Evolutionary conservation across 2,888 invertebrate species (phyloP).

Genomic region (Dynastes maya): DNA sequence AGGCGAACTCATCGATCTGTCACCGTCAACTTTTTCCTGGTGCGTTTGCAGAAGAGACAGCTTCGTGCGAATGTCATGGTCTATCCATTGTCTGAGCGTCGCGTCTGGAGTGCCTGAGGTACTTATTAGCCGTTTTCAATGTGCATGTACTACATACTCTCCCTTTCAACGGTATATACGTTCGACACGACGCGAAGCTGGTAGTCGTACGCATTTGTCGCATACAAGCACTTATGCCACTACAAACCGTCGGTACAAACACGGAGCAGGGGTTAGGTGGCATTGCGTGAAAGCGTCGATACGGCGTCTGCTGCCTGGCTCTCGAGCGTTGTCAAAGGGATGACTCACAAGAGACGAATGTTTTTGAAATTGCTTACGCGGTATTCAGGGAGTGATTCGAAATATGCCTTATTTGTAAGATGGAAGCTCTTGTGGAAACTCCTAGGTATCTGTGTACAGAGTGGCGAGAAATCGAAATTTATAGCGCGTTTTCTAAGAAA

Average conservation of each 20-base stretch:
- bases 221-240: too few relatives aligned
- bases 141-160: constrained; percentile 55
- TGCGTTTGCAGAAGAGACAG: constrained; percentile 18
- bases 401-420: too few relatives aligned
- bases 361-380: not conserved
- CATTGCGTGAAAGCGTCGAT: too few relatives aligned
- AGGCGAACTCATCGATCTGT: not conserved
- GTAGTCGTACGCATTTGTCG: too few relatives aligned
- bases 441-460: too few relatives aligned
- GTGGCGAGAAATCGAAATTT: too few relatives aligned
- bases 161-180: constrained; percentile 23
- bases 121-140: constrained; percentile 57
- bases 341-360: constrained; percentile 7
- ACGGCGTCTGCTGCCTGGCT: not conserved
- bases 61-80: constrained; percentile 57
- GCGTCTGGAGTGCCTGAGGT: constrained; percentile 57
- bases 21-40: not conserved
- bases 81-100: constrained; percentile 56
- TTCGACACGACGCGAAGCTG: too few relatives aligned
- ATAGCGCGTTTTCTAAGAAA: too few relatives aligned
- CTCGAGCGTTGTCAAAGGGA: constrained; percentile 2
- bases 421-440: too few relatives aligned
- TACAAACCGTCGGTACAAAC: too few relatives aligned
- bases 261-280: too few relatives aligned
- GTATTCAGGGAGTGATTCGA: not conserved